phyloP scores from a whole-genome alignment of 2,113 vertebrate species.

The Vulpes ferrilata region DNA sequence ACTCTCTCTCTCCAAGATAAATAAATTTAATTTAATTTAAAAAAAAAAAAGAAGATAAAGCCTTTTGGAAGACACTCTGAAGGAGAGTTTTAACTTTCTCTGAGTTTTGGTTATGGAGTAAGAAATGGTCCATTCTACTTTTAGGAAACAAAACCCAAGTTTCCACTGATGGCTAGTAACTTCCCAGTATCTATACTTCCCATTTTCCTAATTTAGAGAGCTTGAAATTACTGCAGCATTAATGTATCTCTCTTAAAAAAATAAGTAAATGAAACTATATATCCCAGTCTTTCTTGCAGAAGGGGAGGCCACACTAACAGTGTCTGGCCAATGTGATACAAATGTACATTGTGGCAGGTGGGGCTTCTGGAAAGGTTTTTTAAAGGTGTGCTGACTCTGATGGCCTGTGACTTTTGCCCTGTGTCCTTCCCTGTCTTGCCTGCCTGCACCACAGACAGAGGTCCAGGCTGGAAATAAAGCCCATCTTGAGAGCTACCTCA shows the following conservation, averaged over 20 bases:
- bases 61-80: background rate
- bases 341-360: background rate
- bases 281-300: background rate
- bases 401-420: background rate
- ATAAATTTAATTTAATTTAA: background rate
- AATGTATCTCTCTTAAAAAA: background rate
- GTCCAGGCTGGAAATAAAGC: background rate
- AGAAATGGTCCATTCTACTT: background rate
- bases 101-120: background rate
- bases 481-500: background rate
- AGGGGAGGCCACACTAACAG: background rate
- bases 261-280: background rate
- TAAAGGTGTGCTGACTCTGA: background rate
- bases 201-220: background rate
- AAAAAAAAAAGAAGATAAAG: background rate
- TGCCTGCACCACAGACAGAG: background rate
- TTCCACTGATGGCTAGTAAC: background rate
- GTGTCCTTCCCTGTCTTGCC: background rate
- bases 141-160: background rate
- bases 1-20: background rate
- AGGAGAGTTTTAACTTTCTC: background rate
- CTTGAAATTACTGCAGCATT: background rate
- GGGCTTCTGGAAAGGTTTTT: background rate
- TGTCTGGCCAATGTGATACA: background rate
- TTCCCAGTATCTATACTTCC: background rate